Percentiles rank a stretch among this genome's conserved stretches.
These are phyloP conservation scores for Papilio polytes DNA, from an alignment of 1,140 invertebrate genomes.

Conservation along the genomic window DNA sequence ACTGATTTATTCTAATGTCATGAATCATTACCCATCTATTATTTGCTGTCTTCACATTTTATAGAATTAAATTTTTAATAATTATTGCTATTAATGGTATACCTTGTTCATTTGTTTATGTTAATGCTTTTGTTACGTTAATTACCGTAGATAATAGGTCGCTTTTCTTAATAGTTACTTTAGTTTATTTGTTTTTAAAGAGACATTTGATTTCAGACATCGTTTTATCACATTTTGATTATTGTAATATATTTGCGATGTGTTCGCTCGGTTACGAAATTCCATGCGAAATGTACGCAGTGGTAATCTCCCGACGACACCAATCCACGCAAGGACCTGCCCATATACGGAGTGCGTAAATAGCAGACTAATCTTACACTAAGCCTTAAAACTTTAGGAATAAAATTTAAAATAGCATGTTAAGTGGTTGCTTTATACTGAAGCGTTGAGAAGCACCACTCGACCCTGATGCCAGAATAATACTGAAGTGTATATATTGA, in stretches of 20 bases:
- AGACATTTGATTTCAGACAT: too few relatives aligned
- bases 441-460: background rate
- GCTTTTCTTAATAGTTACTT: too few relatives aligned
- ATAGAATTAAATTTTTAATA: background rate
- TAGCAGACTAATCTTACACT: slow-evolving; percentile 23
- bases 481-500: background rate
- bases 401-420: slow-evolving; percentile 19
- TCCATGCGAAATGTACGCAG: slow-evolving; percentile 8
- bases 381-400: background rate
- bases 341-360: slow-evolving; percentile 15
- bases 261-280: background rate
- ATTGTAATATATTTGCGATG: background rate
- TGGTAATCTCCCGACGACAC: slow-evolving; percentile 27
- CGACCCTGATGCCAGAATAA: background rate
- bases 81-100: too few relatives aligned
- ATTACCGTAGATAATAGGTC: too few relatives aligned
- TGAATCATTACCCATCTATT: slow-evolving; percentile 24
- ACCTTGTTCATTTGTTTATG: too few relatives aligned
- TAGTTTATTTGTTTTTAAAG: too few relatives aligned
- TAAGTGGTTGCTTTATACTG: background rate
- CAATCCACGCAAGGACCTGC: slow-evolving; percentile 30
- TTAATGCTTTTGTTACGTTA: too few relatives aligned
- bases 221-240: background rate
- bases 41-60: slow-evolving; percentile 24
- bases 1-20: background rate